phyloP scores from a whole-genome alignment of 2,888 invertebrate genomes.

The Clanis bilineata region DNA sequence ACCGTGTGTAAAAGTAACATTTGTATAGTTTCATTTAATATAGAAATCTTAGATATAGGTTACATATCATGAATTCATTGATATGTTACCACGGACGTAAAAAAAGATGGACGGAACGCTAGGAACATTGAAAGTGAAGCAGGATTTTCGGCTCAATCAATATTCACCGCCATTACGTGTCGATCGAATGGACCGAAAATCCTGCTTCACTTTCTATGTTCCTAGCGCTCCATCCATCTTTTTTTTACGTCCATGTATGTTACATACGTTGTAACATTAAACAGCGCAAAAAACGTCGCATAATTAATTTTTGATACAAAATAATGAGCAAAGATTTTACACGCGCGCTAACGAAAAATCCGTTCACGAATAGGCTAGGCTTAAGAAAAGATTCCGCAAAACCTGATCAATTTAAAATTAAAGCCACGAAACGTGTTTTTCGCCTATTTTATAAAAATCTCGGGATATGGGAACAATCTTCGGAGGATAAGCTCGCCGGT shows the following conservation, averaged over 20 bases:
- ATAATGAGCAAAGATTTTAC: constrained; percentile 63
- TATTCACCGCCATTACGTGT: neutral
- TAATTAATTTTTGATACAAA: constrained; percentile 72
- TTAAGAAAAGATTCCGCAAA: constrained; percentile 76
- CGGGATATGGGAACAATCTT: constrained; percentile 78
- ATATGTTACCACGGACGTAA: too few species aligned
- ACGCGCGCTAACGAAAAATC: constrained; percentile 53
- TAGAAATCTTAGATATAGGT: too few species aligned
- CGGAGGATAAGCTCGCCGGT: constrained; percentile 61
- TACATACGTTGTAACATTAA: too few species aligned
- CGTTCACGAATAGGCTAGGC: constrained; percentile 65
- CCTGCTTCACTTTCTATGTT: too few species aligned
- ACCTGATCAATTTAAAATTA: constrained; percentile 82
- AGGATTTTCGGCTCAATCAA: neutral
- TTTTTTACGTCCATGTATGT: too few species aligned
- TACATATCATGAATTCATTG: too few species aligned
- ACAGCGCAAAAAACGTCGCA: constrained; percentile 32
- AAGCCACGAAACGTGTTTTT: constrained; percentile 83
- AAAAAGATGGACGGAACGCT: too few species aligned
- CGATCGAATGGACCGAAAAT: too few species aligned
- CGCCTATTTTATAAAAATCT: constrained; percentile 81
- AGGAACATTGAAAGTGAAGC: neutral
- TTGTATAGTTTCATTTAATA: too few species aligned
- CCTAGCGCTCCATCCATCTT: too few species aligned
- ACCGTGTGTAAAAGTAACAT: too few species aligned